Evolutionary conservation across 2,888 invertebrate genomes (phyloP), one percentile per base, ranked within the genome.

Genomic region (Xylocampa areola): DNA sequence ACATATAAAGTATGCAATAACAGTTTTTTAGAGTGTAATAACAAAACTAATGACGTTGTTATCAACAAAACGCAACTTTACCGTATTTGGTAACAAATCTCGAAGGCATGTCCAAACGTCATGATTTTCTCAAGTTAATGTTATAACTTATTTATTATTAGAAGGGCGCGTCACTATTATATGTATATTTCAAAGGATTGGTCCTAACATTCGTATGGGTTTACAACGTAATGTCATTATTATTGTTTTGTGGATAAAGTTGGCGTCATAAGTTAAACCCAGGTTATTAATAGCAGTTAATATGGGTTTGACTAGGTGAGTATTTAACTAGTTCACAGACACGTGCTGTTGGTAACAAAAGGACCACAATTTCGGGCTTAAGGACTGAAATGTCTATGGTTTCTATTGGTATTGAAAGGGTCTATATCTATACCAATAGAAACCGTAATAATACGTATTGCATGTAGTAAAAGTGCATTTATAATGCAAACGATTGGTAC

Each of bases 61-160:
- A 0, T 19, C 10, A 35, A 43, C 13, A 11, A 7, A 8, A 27
- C 7, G 1, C 13, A 8, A 6, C 16, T 5, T 7, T 19, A 29
- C 45, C 41, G 30, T 68, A 25, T 68, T 54, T 64, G 37, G 69
- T 14, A 25, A 43, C 33, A n/a, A 2, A 10, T 53, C 23, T 29
- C 5, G 1, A 14, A 14, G 4, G 7, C 1, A 8, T 11, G 5
- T n/a, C 13, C 1, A 27, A 8, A 14, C 40, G 62, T 37, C 17
- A 68, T 13, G 33, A 27, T 33, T 66, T 48, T 40, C n/a, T 16
- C 2, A 17, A 25, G 0, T 13, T 10, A 23, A 14, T 40, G 8
- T 13, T 19, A 33, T 29, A 4, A 23, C 14, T 19, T n/a, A 59
- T 39, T 13, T 29, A 48, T 55, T 32, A 8, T 14, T 19, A 33